Evolutionary conservation across 2,888 invertebrate species (phyloP).

Genomic region (Abrostola tripartita): DNA sequence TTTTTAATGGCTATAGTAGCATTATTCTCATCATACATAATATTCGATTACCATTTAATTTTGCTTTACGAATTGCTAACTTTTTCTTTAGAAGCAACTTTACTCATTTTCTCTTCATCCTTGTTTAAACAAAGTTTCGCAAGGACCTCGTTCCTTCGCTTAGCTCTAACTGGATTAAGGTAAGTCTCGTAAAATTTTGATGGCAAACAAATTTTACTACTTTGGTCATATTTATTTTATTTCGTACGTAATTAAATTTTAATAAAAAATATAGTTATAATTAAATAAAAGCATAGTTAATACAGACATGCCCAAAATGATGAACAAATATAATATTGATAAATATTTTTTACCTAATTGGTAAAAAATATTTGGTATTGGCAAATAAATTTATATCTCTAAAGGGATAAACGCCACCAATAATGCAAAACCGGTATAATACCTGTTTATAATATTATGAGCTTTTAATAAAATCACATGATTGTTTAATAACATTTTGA

Average conservation of each 20-base stretch:
- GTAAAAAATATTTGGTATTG: too few species aligned
- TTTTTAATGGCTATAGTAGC: not conserved
- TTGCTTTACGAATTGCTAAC: conserved; percentile 72
- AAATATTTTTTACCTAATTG: not conserved
- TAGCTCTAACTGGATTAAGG: conserved; percentile 79
- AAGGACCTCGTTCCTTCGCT: conserved; percentile 70
- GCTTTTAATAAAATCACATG: too few species aligned
- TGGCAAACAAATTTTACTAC: conserved; percentile 67
- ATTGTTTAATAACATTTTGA: too few species aligned
- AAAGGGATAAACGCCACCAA: not conserved
- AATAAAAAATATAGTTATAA: too few species aligned
- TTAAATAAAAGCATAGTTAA: too few species aligned
- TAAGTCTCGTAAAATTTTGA: conserved; percentile 75
- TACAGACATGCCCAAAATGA: not conserved
- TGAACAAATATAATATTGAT: not conserved
- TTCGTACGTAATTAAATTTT: conserved; percentile 1
- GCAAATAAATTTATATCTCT: too few species aligned
- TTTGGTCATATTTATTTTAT: conserved; percentile 34
- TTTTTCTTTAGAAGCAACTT: conserved; percentile 79
- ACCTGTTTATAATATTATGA: too few species aligned
- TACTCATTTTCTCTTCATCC: conserved; percentile 83
- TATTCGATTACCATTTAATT: conserved; percentile 77
- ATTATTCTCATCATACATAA: conserved; percentile 50
- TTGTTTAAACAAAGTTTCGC: conserved; percentile 79
- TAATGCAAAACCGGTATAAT: too few species aligned